Conservation (phyloP, 2,797 vertebrate species). For the Tachyglossus aculeatus region DNA sequence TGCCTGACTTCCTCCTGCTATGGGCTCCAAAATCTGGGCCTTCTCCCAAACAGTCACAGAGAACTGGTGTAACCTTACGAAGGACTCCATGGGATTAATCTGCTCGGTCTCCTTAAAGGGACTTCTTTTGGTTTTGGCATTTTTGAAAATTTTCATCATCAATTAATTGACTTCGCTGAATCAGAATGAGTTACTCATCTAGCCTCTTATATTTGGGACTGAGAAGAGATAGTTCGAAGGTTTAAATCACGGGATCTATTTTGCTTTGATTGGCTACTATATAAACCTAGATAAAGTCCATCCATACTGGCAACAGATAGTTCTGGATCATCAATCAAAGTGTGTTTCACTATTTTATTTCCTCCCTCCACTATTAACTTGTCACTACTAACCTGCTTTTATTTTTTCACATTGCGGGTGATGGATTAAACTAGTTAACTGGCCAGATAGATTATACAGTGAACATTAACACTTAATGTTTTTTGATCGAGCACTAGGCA, state of each 20-base stretch:
- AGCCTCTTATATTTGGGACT: constrained; percentile 46
- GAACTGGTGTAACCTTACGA: no score
- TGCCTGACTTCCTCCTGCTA: no score
- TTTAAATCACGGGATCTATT: constrained; percentile 67
- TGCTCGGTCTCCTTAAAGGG: no score
- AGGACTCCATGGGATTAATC: no score
- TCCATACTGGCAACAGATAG: constrained; percentile 58
- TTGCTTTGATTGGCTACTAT: constrained; percentile 68
- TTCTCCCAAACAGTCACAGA: no score
- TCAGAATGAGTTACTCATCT: constrained; percentile 21
- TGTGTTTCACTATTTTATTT: constrained; percentile 66
- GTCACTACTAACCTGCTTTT: constrained; percentile 69
- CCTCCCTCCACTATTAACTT: constrained; percentile 69
- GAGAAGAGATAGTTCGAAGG: constrained; percentile 40
- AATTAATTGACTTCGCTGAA: constrained; percentile 37
- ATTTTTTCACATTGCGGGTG: constrained; percentile 66
- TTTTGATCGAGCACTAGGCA: constrained; percentile 56
- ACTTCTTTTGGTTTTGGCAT: background rate
- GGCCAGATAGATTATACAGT: constrained; percentile 70
- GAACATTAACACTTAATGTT: constrained; percentile 68
- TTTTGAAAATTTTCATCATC: no score
- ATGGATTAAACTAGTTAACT: constrained; percentile 79
- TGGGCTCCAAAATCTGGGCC: no score
- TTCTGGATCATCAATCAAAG: constrained; percentile 69
- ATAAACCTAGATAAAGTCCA: constrained; percentile 65